Conservation (phyloP, 2,113 vertebrate species). For the Petrocephalus zakoni region DNA sequence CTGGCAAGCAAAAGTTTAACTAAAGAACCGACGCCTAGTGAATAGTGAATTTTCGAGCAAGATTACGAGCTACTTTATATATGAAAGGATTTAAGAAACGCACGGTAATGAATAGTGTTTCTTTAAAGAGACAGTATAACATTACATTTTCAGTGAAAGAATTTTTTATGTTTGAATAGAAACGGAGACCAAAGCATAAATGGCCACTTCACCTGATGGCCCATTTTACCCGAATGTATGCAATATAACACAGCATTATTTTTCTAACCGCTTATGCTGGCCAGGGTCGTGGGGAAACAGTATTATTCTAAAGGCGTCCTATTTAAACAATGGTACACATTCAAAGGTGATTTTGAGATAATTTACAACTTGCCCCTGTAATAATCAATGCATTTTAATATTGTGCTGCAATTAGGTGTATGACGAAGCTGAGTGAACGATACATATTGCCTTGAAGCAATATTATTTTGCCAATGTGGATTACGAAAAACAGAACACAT, state of each 20-base stretch:
- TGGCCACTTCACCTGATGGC: not conserved
- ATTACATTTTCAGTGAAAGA: not conserved
- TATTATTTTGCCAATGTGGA: not conserved
- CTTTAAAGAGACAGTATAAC: not conserved
- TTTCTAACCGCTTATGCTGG: not conserved
- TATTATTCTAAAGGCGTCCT: not conserved
- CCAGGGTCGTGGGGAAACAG: not conserved
- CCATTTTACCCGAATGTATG: not conserved
- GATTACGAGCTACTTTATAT: not conserved
- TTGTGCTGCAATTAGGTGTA: not conserved
- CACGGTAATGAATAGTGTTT: not conserved
- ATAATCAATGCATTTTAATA: not conserved
- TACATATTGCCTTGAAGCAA: too few relatives aligned
- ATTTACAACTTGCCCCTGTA: too few relatives aligned
- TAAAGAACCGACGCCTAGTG: not conserved
- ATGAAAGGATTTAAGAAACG: not conserved
- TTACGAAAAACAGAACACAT: not conserved
- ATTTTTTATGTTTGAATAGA: not conserved
- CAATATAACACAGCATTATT: not conserved
- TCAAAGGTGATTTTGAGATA: too few relatives aligned
- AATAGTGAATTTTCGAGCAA: not conserved
- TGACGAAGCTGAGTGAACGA: not conserved
- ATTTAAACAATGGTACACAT: not conserved
- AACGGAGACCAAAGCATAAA: not conserved
- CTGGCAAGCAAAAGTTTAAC: not conserved